Conservation (phyloP, 92 coral and sea anemone genomes). For the Porites lobata region DNA sequence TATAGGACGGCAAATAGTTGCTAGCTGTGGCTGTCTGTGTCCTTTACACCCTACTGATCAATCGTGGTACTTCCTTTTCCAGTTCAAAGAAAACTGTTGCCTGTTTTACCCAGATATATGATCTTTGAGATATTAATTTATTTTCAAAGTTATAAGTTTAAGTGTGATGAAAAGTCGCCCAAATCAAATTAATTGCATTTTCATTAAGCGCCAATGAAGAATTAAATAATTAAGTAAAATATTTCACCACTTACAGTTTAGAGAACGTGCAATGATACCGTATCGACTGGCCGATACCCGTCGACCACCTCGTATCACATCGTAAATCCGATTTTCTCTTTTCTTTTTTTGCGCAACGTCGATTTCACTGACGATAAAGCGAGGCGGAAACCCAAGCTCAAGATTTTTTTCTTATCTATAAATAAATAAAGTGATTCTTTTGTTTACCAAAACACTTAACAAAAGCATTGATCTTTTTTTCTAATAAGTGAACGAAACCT, state of each 20-base stretch:
- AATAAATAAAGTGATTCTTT: conserved; percentile 31
- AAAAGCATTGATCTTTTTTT: neutral
- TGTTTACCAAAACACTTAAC: conserved; percentile 5
- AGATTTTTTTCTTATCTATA: conserved; percentile 5
- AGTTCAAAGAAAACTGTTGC: no score
- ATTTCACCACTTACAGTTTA: neutral
- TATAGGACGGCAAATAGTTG: no score
- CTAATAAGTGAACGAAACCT: conserved; percentile 19
- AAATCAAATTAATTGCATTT: neutral
- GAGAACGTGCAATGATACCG: neutral
- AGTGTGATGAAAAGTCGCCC: no score
- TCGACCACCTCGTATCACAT: no score
- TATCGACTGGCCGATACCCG: no score
- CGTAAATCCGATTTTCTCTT: neutral
- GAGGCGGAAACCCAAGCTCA: neutral
- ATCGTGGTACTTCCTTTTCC: no score
- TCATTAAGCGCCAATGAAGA: neutral
- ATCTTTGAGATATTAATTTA: no score
- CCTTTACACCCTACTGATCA: no score
- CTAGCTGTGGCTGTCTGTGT: no score
- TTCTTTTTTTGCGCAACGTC: neutral
- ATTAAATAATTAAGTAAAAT: neutral
- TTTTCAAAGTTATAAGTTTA: no score
- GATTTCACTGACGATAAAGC: neutral
- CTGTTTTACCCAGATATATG: no score